A percentile compares a stretch with the other conserved stretches of the same genome.
Evolutionary conservation across 2,113 vertebrate genomes (phyloP).

Genomic region (Tiliqua scincoides): DNA sequence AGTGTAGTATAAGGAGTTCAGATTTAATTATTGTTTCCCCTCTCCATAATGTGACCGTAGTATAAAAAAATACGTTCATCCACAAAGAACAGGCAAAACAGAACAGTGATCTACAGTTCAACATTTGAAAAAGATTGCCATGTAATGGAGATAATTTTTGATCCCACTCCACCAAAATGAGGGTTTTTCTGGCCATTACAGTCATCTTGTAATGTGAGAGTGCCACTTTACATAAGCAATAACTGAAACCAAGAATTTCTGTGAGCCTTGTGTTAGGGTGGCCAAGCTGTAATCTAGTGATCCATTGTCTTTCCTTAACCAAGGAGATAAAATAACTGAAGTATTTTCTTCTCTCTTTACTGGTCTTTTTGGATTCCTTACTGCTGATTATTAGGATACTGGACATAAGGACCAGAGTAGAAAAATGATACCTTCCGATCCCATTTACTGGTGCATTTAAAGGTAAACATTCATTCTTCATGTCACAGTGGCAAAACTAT

Average conservation of each 20-base stretch:
- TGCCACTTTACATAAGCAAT: neutral
- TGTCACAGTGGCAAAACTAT: neutral
- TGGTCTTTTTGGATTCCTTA: neutral
- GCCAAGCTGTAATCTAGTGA: neutral
- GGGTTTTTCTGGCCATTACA: neutral
- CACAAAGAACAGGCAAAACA: neutral
- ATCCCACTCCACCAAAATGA: neutral
- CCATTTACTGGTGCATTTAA: neutral
- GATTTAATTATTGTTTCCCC: neutral
- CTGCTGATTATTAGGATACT: neutral
- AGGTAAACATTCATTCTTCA: neutral
- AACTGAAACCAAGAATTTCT: neutral
- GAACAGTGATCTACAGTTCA: neutral
- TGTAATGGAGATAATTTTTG: neutral
- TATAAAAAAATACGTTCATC: neutral
- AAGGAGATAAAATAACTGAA: neutral
- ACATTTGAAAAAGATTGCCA: neutral
- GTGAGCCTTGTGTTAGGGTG: neutral
- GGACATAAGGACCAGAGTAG: neutral
- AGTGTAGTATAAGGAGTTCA: neutral
- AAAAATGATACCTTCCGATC: neutral
- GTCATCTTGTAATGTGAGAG: neutral
- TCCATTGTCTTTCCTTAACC: neutral
- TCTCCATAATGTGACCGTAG: neutral
- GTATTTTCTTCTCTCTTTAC: neutral